A percentile compares a stretch with the other conserved stretches of the same genome.
Conservation (phyloP, 1,140 invertebrate genomes). For the Adelges cooleyi region DNA sequence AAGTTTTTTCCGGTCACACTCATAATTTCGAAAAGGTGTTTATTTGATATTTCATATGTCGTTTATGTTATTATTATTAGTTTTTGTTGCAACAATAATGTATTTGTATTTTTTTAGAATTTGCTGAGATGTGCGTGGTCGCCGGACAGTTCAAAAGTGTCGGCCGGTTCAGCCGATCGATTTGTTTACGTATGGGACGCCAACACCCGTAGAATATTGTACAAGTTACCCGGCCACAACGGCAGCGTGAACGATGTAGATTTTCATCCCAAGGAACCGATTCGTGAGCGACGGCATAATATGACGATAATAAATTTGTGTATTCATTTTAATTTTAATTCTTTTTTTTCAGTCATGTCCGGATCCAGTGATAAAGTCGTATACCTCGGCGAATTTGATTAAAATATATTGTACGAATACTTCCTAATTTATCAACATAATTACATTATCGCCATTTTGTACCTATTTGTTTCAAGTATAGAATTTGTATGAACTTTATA, state of each 20-base stretch:
- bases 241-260: slow-evolving; percentile 94
- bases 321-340: slow-evolving; percentile 2
- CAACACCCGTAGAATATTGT: slow-evolving; percentile 75
- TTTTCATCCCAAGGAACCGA: slow-evolving; percentile 91
- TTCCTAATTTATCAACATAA: too few species aligned
- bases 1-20: slow-evolving; percentile 85
- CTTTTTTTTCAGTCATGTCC: slow-evolving; percentile 62
- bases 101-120: slow-evolving; percentile 46
- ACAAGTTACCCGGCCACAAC: slow-evolving; percentile 95
- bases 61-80: not conserved
- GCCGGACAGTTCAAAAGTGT: slow-evolving; percentile 68
- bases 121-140: slow-evolving; percentile 81
- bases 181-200: slow-evolving; percentile 97
- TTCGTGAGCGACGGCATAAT: slow-evolving; percentile 46
- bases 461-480: too few species aligned
- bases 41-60: not conserved
- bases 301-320: not conserved
- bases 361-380: slow-evolving; percentile 92
- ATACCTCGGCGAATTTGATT: slow-evolving; percentile 80
- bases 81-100: slow-evolving; percentile 29
- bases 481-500: too few species aligned
- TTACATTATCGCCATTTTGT: too few species aligned
- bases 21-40: slow-evolving; percentile 95
- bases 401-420: too few species aligned
- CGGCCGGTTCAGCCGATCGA: slow-evolving; percentile 87